A percentile compares a stretch with the other conserved stretches of the same genome.
phyloP scores from a whole-genome alignment of 2,113 vertebrate species.

The Oenanthe oenanthe region DNA sequence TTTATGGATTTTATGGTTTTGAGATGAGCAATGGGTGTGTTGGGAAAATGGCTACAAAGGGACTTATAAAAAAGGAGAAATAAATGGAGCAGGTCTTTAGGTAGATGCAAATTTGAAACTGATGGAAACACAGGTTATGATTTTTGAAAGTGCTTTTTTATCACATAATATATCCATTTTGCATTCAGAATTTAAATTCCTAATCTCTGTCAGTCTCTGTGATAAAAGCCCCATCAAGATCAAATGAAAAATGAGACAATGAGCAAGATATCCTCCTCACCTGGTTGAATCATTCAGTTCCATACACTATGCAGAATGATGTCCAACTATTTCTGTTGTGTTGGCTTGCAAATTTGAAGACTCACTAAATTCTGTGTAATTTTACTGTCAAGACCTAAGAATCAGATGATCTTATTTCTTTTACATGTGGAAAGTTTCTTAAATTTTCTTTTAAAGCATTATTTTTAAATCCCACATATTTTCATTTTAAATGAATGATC shows the following conservation, averaged over 20 bases:
- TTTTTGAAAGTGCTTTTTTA: constrained; percentile 12
- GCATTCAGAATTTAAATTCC: background rate
- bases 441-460: background rate
- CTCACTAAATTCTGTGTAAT: background rate
- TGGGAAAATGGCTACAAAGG: background rate
- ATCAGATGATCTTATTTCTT: background rate
- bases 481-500: background rate
- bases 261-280: background rate
- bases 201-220: background rate
- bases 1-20: background rate
- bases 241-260: background rate
- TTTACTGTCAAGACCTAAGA: background rate
- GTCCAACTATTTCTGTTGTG: background rate
- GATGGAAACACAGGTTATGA: background rate
- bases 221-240: background rate
- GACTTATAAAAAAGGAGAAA: background rate
- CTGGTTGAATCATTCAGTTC: background rate
- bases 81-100: background rate
- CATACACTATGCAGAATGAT: background rate
- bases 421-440: background rate
- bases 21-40: background rate
- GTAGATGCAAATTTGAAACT: background rate
- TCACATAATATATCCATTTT: background rate
- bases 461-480: background rate
- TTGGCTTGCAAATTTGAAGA: background rate